A percentile compares a stretch with the other conserved stretches of the same genome.
phyloP scores from a whole-genome alignment of 2,888 invertebrate species.

The Gisinianus flammeolus region DNA sequence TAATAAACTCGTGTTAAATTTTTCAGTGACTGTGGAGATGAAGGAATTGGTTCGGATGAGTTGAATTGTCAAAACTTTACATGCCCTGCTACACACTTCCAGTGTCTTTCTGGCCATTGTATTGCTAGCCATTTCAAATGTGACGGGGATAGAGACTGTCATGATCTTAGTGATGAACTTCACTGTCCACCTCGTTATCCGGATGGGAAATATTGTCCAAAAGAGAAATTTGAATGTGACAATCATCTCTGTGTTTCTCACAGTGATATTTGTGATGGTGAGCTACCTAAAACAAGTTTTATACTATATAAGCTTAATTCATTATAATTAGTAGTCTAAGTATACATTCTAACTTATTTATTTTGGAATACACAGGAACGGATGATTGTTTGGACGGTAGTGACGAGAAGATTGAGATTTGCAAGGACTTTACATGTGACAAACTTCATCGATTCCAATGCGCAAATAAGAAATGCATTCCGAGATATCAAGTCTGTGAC shows the following conservation, averaged over 20 bases:
- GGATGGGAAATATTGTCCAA: conserved; percentile 85
- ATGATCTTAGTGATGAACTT: conserved; percentile 85
- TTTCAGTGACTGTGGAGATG: not conserved
- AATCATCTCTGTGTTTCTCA: conserved; percentile 91
- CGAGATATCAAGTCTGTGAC: conserved; percentile 79
- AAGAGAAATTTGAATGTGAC: conserved; percentile 86
- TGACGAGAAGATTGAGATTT: conserved; percentile 82
- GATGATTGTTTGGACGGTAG: conserved; percentile 92
- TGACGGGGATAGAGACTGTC: conserved; percentile 54
- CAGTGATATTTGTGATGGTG: conserved; percentile 88
- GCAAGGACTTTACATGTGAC: conserved; percentile 83
- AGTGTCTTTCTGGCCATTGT: conserved; percentile 91
- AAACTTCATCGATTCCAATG: conserved; percentile 86
- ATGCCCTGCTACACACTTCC: conserved; percentile 78
- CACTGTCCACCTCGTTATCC: conserved; percentile 89
- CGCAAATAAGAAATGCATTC: conserved; percentile 83
- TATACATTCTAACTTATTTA: too few species aligned
- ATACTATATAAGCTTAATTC: too few species aligned
- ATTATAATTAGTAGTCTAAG: too few species aligned
- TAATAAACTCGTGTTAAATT: conserved; percentile 92
- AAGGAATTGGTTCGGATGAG: conserved; percentile 90
- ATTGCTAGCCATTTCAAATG: conserved; percentile 71
- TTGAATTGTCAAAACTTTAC: conserved; percentile 67
- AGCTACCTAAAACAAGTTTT: too few species aligned
- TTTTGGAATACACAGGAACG: too few species aligned